Evolutionary conservation across 2,888 invertebrate species (phyloP), one percentile per base, ranked within the genome.

Genomic region (Sesia bembeciformis): DNA sequence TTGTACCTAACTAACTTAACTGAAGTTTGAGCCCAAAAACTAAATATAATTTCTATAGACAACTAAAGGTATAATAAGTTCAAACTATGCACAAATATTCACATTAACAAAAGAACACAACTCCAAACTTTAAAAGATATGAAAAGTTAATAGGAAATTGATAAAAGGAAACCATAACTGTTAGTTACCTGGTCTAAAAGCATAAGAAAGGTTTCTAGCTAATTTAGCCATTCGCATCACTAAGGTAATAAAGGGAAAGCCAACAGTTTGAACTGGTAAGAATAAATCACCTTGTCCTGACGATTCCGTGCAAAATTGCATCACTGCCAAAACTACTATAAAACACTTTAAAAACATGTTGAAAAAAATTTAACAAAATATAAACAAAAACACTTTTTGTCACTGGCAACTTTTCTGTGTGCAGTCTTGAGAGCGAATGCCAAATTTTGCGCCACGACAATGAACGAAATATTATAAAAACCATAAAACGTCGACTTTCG

Each of bases 361-460:
- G 39, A 51, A 54, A 49, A 50, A 23, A 52, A 53, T 46, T 38
- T 39, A 53, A 4, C 40, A 49, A 39, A 53, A 53, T 6, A 53
- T 41, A 6, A 41, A 52, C 39, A 42, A 52, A 23, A 40, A 40
- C 40, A 49, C 52, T 53, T 38, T 56, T 53, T 51, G 42, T 52
- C 56, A 54, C 56, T 52, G 54, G 54, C 56, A 40, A 57, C 23
- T 56, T 55, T 52, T 40, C 49, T 40, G 42, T 51, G 40, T 57
- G 57, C 56, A 54, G 40, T 59, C 61, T 56, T 53, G 58, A 8
- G 51, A 54, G 53, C 53, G 57, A 64, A 61, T 65, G 64, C 58
- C 54, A 57, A 58, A 53, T 52, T 56, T 53, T 42, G 40, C 49
- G 49, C 43, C 41, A 43, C 40, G 54, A 54, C 53, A 52, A 54